phyloP scores from a whole-genome alignment of 2,113 vertebrate genomes.

The Rhinoptilus africanus region DNA sequence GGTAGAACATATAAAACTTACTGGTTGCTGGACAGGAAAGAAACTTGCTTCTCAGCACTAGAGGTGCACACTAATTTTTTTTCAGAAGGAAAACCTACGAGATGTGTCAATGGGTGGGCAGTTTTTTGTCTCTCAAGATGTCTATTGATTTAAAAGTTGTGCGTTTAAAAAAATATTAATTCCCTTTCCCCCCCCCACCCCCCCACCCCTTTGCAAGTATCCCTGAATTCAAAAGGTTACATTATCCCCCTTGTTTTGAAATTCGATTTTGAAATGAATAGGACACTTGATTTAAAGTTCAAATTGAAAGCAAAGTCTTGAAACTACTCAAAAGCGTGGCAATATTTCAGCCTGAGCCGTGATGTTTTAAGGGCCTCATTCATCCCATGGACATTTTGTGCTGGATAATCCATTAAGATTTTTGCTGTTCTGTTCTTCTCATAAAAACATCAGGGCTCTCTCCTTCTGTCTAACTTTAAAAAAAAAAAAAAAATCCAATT shows the following conservation, averaged over 20 bases:
- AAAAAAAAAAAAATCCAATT: not conserved
- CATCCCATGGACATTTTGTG: conserved; percentile 27
- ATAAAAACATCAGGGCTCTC: conserved; percentile 9
- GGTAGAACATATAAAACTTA: not conserved
- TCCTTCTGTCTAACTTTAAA: not conserved
- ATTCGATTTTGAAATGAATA: conserved; percentile 9
- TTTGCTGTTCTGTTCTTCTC: conserved; percentile 36
- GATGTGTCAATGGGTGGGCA: not conserved
- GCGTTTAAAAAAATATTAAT: not conserved
- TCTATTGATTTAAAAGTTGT: not conserved
- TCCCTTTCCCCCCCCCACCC: accelerated
- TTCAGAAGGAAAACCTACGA: not conserved
- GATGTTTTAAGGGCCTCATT: conserved; percentile 36
- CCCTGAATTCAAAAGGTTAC: not conserved
- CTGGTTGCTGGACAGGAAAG: not conserved
- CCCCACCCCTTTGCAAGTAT: not conserved
- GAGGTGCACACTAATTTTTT: not conserved
- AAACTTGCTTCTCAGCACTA: not conserved
- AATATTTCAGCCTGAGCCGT: not conserved
- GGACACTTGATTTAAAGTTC: not conserved
- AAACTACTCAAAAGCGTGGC: conserved; percentile 8
- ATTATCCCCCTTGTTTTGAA: not conserved
- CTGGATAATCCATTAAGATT: conserved; percentile 10
- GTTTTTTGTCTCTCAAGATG: not conserved
- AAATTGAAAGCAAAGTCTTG: conserved; percentile 3